phyloP scores from a whole-genome alignment of 2,888 invertebrate species.

The Kuschelorhynchus macadamiae region DNA sequence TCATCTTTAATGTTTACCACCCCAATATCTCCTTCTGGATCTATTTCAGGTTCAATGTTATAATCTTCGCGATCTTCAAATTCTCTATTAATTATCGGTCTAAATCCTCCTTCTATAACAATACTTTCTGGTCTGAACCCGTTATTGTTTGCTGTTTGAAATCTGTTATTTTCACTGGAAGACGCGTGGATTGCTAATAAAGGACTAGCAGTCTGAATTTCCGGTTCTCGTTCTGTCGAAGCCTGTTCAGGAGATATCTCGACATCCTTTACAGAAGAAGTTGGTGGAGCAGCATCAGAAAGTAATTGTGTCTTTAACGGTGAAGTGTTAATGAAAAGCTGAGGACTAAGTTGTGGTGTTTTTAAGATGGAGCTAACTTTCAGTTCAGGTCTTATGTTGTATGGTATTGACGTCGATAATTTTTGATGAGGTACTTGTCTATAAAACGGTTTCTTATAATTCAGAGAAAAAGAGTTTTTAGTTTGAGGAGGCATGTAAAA shows the following conservation, averaged over 20 bases:
- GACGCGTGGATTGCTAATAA: constrained; percentile 13
- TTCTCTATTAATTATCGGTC: constrained; percentile 78
- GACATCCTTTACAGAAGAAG: constrained; percentile 57
- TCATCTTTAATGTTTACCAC: constrained; percentile 67
- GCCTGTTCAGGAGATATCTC: constrained; percentile 64
- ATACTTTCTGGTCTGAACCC: constrained; percentile 87
- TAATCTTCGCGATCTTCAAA: constrained; percentile 71
- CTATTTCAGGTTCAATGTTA: constrained; percentile 62
- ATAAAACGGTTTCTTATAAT: too few relatives aligned
- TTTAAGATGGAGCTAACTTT: too few relatives aligned
- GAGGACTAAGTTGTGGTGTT: too few relatives aligned
- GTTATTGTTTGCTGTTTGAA: constrained; percentile 76
- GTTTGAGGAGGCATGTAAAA: too few relatives aligned
- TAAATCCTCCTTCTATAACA: constrained; percentile 87
- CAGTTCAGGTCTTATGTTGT: too few relatives aligned
- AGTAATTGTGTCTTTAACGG: constrained; percentile 7
- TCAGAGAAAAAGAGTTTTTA: too few relatives aligned
- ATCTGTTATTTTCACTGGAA: constrained; percentile 1
- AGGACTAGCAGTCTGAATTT: constrained; percentile 55
- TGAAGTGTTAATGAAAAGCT: too few relatives aligned
- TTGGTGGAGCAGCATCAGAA: constrained; percentile 26
- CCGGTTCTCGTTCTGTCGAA: constrained; percentile 62
- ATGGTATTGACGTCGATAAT: too few relatives aligned
- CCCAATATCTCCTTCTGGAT: constrained; percentile 71
- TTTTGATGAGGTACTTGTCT: neutral